phyloP scores from a whole-genome alignment of 2,888 invertebrate species.

The Rhynchonema sp. region DNA sequence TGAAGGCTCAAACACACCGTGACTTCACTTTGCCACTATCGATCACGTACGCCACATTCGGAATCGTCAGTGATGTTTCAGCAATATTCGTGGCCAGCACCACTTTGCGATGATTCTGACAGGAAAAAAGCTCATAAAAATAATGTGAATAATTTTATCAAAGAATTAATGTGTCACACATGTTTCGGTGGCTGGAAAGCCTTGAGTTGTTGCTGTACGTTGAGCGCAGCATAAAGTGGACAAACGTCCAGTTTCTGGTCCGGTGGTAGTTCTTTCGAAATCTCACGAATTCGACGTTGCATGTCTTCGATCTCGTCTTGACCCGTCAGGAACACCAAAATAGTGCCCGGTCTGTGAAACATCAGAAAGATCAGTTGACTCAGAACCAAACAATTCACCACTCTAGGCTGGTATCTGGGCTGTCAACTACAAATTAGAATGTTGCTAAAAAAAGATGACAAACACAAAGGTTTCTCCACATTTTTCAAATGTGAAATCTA shows the following conservation, averaged over 20 bases:
- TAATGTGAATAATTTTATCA: background rate
- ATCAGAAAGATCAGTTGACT: constrained; percentile 1
- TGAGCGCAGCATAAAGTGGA: constrained; percentile 76
- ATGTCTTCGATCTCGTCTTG: constrained; percentile 69
- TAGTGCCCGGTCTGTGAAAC: constrained; percentile 1
- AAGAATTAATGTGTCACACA: background rate
- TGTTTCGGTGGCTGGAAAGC: constrained; percentile 50
- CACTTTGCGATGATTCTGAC: constrained; percentile 49
- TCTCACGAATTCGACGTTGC: constrained; percentile 26
- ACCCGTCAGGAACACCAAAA: constrained; percentile 49
- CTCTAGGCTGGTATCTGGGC: too few species aligned
- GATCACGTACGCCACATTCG: constrained; percentile 58
- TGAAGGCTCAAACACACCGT: too few species aligned
- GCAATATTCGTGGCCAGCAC: constrained; percentile 88
- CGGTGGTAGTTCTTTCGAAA: background rate
- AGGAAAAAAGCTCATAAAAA: background rate
- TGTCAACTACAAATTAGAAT: too few species aligned
- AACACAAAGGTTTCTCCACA: too few species aligned
- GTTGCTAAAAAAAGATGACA: too few species aligned
- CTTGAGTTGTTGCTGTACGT: constrained; percentile 61
- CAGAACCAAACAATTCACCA: too few species aligned
- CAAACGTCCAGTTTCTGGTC: background rate
- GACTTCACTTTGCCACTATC: constrained; percentile 26
- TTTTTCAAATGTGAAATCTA: too few species aligned
- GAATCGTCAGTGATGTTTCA: constrained; percentile 89